Percentiles rank a stretch among this genome's conserved stretches.
Conservation (phyloP, 2,888 invertebrate species). For the Lamellibrachia satsuma region DNA sequence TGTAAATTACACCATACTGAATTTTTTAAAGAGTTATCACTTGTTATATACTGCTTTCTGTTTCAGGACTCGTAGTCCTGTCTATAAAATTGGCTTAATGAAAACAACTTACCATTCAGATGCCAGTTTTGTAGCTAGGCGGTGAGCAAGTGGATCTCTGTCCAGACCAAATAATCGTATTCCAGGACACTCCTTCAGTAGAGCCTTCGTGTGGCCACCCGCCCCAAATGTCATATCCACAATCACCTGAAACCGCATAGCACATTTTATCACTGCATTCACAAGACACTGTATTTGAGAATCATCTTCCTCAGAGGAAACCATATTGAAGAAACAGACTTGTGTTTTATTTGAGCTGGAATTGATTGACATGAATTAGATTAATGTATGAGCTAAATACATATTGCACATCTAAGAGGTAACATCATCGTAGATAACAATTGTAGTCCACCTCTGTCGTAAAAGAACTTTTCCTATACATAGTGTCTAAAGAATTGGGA, state of each 20-base stretch:
- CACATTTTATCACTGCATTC: background rate
- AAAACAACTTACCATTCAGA: slow-evolving; percentile 27
- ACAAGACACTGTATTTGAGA: background rate
- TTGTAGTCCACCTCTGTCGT: too few species aligned
- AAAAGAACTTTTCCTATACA: too few species aligned
- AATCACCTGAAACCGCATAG: slow-evolving; percentile 66
- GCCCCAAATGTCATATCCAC: slow-evolving; percentile 97
- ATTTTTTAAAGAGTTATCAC: too few species aligned
- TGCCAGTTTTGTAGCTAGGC: slow-evolving; percentile 74
- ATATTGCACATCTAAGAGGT: too few species aligned
- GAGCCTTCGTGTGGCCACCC: slow-evolving; percentile 84
- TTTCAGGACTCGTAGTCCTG: too few species aligned
- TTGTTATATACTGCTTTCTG: too few species aligned
- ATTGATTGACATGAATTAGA: too few species aligned
- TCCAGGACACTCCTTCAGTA: slow-evolving; percentile 75
- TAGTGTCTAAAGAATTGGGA: too few species aligned
- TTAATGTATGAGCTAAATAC: too few species aligned
- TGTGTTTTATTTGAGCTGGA: background rate
- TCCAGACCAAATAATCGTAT: slow-evolving; percentile 83
- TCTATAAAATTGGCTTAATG: background rate
- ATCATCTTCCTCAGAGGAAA: background rate
- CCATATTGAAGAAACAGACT: background rate
- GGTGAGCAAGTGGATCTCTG: slow-evolving; percentile 83
- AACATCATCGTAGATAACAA: too few species aligned
- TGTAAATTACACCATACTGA: too few species aligned